Conservation (phyloP, 2,888 invertebrate genomes). For the Hyppa rectilinea region DNA sequence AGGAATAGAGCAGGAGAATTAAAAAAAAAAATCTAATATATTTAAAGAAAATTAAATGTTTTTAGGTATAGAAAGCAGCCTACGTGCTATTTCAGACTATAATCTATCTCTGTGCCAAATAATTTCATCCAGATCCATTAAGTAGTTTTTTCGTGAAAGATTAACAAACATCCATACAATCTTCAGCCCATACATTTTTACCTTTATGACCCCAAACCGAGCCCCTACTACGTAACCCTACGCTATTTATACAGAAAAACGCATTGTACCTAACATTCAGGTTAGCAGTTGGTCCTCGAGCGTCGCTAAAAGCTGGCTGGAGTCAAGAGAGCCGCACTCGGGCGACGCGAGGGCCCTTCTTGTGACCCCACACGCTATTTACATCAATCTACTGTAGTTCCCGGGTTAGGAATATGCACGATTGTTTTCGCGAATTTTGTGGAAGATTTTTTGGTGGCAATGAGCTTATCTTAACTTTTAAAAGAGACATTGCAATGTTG, state of each 20-base stretch:
- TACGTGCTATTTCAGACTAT: too few relatives aligned
- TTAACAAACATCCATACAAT: too few relatives aligned
- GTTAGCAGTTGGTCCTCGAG: conserved; percentile 57
- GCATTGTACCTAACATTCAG: conserved; percentile 58
- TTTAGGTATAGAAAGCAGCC: too few relatives aligned
- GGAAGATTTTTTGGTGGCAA: neutral
- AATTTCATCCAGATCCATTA: too few relatives aligned
- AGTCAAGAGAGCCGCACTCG: conserved; percentile 59
- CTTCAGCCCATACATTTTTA: too few relatives aligned
- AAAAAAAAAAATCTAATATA: too few relatives aligned
- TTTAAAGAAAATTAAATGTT: too few relatives aligned
- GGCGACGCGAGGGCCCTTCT: conserved; percentile 59
- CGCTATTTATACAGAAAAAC: conserved; percentile 53
- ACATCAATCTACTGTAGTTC: conserved; percentile 59
- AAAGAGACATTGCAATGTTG: too few relatives aligned
- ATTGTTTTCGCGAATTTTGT: conserved; percentile 3
- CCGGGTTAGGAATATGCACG: conserved; percentile 29
- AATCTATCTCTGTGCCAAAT: too few relatives aligned
- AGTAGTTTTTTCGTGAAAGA: too few relatives aligned
- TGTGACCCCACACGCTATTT: conserved; percentile 63
- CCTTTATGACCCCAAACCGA: neutral
- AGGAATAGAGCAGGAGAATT: too few relatives aligned
- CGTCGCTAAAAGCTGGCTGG: conserved; percentile 64
- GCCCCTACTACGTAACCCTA: neutral
- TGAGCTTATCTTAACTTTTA: neutral